A percentile compares a stretch with the other conserved stretches of the same genome.
These are phyloP conservation scores for Epizoanthus illoricatus DNA, from an alignment of 92 coral and sea anemone genomes.

Conservation along the genomic window DNA sequence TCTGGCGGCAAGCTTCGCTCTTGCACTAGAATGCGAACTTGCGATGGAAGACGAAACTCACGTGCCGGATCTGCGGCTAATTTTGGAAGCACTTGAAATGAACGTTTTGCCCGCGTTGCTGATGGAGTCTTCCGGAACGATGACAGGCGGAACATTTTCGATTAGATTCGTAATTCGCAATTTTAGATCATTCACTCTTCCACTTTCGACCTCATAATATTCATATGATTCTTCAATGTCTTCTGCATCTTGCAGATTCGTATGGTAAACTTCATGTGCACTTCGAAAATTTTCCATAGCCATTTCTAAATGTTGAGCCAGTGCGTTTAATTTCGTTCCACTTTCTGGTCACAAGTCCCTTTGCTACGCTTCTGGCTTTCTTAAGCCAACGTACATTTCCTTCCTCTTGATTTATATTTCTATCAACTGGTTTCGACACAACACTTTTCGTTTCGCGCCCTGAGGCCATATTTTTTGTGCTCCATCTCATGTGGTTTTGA, in stretches of 20 bases:
- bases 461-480: too few relatives aligned
- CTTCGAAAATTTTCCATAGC: conserved; percentile 16
- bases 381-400: conserved; percentile 27
- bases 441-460: neutral
- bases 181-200: conserved; percentile 28
- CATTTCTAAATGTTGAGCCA: conserved; percentile 13
- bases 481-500: too few relatives aligned
- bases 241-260: conserved; percentile 30
- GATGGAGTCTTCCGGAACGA: conserved; percentile 38
- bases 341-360: conserved; percentile 34
- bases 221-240: conserved; percentile 42
- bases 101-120: conserved; percentile 25
- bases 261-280: conserved; percentile 33
- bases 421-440: neutral
- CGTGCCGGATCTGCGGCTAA: conserved; percentile 16
- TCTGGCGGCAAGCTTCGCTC: conserved; percentile 25
- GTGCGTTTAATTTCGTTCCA: conserved; percentile 39
- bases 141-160: neutral
- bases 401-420: neutral
- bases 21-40: conserved; percentile 27
- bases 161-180: neutral
- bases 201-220: conserved; percentile 22
- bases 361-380: conserved; percentile 27
- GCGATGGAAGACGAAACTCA: neutral
- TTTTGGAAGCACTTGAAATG: conserved; percentile 5